Conservation (phyloP, 2,113 vertebrate species). For the Corydoras sp. region DNA sequence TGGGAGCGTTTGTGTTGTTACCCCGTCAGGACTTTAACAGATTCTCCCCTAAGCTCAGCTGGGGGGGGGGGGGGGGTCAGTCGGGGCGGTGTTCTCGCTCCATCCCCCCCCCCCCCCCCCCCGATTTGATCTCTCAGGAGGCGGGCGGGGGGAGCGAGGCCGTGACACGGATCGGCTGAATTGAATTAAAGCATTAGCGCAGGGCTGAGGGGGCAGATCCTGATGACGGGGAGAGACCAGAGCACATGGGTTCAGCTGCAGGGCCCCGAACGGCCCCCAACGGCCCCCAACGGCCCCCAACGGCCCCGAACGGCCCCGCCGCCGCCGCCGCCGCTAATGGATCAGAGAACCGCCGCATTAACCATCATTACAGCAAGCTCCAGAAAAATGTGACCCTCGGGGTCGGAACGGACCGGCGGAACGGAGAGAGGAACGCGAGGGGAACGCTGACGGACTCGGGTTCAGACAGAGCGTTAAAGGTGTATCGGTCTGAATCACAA, state of each 20-base stretch:
- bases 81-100: conserved; percentile 3
- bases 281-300: too few species aligned
- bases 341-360: conserved; percentile 51
- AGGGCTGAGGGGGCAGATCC: conserved; percentile 50
- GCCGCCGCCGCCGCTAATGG: conserved; percentile 62
- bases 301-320: too few species aligned
- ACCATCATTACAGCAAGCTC: conserved; percentile 54
- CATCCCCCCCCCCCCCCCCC: conserved; percentile 12
- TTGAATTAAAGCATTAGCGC: conserved; percentile 64
- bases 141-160: conserved; percentile 42
- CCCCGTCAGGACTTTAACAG: too few species aligned
- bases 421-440: background rate
- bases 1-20: too few species aligned
- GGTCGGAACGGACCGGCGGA: conserved; percentile 26
- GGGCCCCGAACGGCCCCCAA: conserved; percentile 58
- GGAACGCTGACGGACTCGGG: background rate
- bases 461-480: background rate
- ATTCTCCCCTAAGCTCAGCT: conserved; percentile 36
- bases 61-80: conserved; percentile 4
- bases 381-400: conserved; percentile 45
- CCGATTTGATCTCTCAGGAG: conserved; percentile 28
- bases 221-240: conserved; percentile 51
- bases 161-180: conserved; percentile 54
- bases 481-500: too few species aligned
- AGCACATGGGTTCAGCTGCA: conserved; percentile 59